phyloP scores from a whole-genome alignment of 2,888 invertebrate genomes.

The Dexiosoma caninum region DNA sequence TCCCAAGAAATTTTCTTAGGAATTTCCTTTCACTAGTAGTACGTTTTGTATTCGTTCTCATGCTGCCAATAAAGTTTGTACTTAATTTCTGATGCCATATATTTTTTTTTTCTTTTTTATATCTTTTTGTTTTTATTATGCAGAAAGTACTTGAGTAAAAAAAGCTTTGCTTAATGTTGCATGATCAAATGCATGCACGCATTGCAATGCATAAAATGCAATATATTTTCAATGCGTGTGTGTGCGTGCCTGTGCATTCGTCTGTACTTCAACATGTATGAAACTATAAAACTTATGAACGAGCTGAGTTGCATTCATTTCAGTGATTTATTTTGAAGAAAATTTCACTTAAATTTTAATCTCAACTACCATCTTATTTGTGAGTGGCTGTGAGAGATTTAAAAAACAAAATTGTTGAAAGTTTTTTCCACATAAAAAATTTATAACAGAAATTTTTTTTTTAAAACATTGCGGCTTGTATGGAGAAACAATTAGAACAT shows the following conservation, averaged over 20 bases:
- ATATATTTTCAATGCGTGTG: neutral
- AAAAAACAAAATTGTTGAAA: no score
- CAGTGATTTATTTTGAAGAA: slow-evolving; percentile 41
- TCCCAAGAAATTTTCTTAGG: no score
- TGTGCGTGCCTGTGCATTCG: neutral
- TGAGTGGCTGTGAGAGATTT: neutral
- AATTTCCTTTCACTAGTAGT: neutral
- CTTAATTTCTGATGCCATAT: neutral
- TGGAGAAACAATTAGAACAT: no score
- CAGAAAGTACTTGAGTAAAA: slow-evolving; percentile 46
- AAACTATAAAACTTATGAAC: neutral
- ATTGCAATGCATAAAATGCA: slow-evolving; percentile 46
- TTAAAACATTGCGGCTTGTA: no score
- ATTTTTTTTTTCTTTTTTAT: neutral
- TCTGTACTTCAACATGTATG: neutral
- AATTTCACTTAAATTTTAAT: slow-evolving; percentile 21
- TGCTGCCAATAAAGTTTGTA: neutral
- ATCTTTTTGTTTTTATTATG: neutral
- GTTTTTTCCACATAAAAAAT: no score
- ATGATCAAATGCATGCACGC: slow-evolving; percentile 48
- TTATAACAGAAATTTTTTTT: no score
- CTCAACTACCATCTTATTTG: neutral
- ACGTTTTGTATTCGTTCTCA: neutral
- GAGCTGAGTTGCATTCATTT: neutral
- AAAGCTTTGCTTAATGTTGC: slow-evolving; percentile 58